Evolutionary conservation across 2,888 invertebrate genomes (phyloP), one percentile per base, ranked within the genome.

Genomic region (Arrhopalites spinosus): DNA sequence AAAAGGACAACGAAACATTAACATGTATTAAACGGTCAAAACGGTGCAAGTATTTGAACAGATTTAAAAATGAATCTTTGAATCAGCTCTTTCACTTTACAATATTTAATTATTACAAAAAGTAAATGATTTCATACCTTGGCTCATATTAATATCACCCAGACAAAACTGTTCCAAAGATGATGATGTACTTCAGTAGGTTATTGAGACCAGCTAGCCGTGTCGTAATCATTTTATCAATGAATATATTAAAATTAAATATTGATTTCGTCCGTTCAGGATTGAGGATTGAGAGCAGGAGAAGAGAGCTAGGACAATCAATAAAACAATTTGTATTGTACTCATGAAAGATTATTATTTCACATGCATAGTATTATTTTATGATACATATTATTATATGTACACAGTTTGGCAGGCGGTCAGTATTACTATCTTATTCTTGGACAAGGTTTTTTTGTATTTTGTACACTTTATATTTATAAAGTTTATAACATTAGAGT

Each of bases 201-300:
- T n/a, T 25, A 5, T 13, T 63, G 50, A 17, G 30, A 63, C 30
- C 63, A 27, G 7, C 11, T 17, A 29, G 27, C 3, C 25, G 63
- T 63, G 63, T 63, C 29, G 63, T 27, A 63, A 63, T 63, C 63
- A 63, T 63, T 63, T 29, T 63, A 63, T 63, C 63, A 63, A 30
- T 29, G 50, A 36, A 11, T 45, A 15, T 13, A 3, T 59, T 13
- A 59, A n/a, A 59, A 25, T 63, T n/a, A 63, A 63, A 63, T 63
- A 29, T 27, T 63, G 63, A 63, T 29, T 63, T 29, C 63, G 30
- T 59, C 25, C 13, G 25, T 29, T 30, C 13, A 5, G 30, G 27
- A 63, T 63, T 15, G 17, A 63, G 29, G n/a, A n/a, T 27, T 29
- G 17, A 50, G 50, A 50, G 50, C 45, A 50, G 50, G 3, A n/a